phyloP scores from a whole-genome alignment of 2,888 invertebrate species.

The Heliconius ethilla region DNA sequence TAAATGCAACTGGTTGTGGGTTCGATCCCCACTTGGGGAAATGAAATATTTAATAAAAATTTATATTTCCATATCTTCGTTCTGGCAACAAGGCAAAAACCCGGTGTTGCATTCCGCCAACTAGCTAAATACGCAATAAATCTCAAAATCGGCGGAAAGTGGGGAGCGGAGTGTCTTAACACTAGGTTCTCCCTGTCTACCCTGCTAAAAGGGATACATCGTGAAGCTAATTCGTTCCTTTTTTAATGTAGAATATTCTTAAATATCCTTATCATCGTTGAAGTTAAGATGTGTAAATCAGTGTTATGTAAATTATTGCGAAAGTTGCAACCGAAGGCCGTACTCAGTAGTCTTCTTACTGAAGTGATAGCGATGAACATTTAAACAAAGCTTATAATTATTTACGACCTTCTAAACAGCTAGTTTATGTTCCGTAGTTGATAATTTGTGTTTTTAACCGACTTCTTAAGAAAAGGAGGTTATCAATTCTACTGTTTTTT shows the following conservation, averaged over 20 bases:
- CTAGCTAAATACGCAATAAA: too few relatives aligned
- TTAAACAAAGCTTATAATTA: neutral
- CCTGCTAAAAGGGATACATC: too few relatives aligned
- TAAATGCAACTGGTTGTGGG: too few relatives aligned
- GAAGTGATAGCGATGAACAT: neutral
- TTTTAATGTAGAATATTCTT: conserved; percentile 4
- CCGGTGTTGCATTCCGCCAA: too few relatives aligned
- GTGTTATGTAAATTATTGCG: conserved; percentile 15
- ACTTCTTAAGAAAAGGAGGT: too few relatives aligned
- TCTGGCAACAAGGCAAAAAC: too few relatives aligned
- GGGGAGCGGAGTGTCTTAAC: too few relatives aligned
- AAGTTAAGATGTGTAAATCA: conserved; percentile 10
- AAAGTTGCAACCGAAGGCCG: conserved; percentile 2
- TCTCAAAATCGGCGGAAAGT: neutral
- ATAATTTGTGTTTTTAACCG: neutral
- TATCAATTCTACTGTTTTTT: too few relatives aligned
- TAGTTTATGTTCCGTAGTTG: neutral
- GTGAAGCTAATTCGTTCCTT: neutral
- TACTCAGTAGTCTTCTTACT: neutral
- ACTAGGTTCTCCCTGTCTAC: too few relatives aligned
- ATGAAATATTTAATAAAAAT: too few relatives aligned
- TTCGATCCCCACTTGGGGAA: too few relatives aligned
- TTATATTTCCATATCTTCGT: too few relatives aligned
- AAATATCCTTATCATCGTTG: neutral
- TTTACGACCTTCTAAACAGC: neutral